Evolutionary conservation across 2,888 invertebrate species (phyloP), one percentile per base, ranked within the genome.

Genomic region (Copidosoma aretas): DNA sequence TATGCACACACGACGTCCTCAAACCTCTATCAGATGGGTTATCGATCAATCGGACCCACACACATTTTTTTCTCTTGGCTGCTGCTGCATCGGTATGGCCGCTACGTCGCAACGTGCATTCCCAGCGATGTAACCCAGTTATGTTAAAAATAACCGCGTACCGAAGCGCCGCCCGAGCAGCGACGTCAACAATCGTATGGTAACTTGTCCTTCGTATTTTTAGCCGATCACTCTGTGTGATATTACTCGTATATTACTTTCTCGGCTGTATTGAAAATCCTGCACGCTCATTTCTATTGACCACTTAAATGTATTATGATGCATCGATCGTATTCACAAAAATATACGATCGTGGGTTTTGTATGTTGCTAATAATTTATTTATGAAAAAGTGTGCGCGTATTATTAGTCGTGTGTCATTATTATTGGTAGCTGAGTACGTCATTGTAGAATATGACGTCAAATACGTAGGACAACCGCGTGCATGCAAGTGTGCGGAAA

Each of bases 101-200:
- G n/a, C n/a, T n/a, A 39, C 14, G 17, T 60, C 22, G 24, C 12
- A 1, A 10, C 43, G 17, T 43, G 24, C 51, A 51, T 39, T 58
- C n/a, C 57, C 64, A 25, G 25, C 51, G 64, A 58, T 57, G 49
- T 58, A 64, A 64, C 64, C 60, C 56, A 53, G 22, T 60, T 60
- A 43, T 46, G 60, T 59, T 64, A 57, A 56, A 32, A 60, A 64
- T 64, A 64, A 22, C 52, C 41, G 17, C 41, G 21, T 46, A 22
- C 59, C 22, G 60, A 24, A 57, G 24, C 24, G 19, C 39, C 54
- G 39, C 59, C 22, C 53, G 19, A 57, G 24, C 24, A 24, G 54
- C 54, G 39, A 46, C 56, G 54, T 53, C 62, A 54, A 63, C 53
- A 63, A 46, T 63, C 21, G 22, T 32, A 32, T 32, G 4, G 32